Conservation (phyloP, 2,797 vertebrate genomes). For the Falco cherrug region DNA sequence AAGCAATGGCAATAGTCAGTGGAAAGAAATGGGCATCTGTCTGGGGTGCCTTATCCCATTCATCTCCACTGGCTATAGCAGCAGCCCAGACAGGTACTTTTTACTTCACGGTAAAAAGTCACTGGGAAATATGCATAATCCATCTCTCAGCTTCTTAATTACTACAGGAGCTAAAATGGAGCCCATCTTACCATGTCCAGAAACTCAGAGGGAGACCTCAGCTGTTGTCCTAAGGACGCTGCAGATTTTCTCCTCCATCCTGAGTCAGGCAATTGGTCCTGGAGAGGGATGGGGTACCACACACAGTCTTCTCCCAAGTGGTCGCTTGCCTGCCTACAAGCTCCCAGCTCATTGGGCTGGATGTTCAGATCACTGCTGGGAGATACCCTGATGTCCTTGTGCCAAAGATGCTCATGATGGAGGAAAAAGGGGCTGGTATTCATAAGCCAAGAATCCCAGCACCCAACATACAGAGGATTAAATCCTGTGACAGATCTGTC, state of each 20-base stretch:
- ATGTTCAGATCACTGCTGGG: neutral
- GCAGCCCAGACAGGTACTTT: neutral
- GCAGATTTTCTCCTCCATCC: neutral
- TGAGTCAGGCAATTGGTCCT: neutral
- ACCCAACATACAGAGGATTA: neutral
- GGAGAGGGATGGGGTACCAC: neutral
- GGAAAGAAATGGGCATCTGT: neutral
- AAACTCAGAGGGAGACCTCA: neutral
- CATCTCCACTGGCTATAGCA: neutral
- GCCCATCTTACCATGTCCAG: neutral
- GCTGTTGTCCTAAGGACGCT: neutral
- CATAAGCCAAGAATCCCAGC: neutral
- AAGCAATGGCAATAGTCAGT: neutral
- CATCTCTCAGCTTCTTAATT: neutral
- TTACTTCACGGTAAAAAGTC: neutral
- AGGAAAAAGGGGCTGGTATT: neutral
- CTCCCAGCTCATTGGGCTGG: accelerated
- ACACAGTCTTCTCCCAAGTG: accelerated
- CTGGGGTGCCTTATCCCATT: neutral
- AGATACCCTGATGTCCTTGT: neutral
- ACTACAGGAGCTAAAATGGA: neutral
- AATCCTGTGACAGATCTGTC: neutral
- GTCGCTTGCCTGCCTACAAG: neutral
- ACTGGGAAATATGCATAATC: neutral
- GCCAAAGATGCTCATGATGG: neutral